Percentiles rank a stretch among this genome's conserved stretches.
These are phyloP conservation scores for Nannoperca australis DNA, from an alignment of 2,797 vertebrate genomes.

Conservation along the genomic window DNA sequence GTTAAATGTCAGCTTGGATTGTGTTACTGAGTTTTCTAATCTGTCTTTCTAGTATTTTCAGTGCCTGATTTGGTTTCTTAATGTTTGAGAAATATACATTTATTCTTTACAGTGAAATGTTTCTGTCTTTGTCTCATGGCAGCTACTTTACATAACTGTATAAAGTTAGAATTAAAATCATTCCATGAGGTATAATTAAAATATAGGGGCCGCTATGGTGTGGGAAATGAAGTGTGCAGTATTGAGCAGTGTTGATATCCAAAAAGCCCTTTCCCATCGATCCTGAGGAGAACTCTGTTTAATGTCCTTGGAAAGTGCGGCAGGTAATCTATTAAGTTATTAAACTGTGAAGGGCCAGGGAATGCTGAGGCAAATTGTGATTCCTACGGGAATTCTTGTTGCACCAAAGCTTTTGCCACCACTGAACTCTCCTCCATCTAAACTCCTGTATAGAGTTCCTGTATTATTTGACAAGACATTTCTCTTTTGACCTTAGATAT, in stretches of 20 bases:
- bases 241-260: conserved; percentile 80
- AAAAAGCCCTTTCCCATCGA: conserved; percentile 82
- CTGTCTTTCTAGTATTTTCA: not conserved
- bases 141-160: conserved; percentile 54
- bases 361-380: conserved; percentile 75
- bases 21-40: conserved; percentile 4
- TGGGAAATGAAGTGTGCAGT: conserved; percentile 84
- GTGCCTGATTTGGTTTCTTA: not conserved
- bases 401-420: conserved; percentile 47
- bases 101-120: conserved; percentile 14
- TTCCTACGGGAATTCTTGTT: conserved; percentile 72
- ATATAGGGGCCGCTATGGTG: conserved; percentile 62
- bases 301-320: conserved; percentile 85
- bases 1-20: conserved; percentile 25
- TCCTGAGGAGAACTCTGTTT: conserved; percentile 80
- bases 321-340: conserved; percentile 87
- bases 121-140: conserved; percentile 34
- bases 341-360: conserved; percentile 81
- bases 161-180: conserved; percentile 71
- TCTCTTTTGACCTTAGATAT: conserved; percentile 68
- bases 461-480: conserved; percentile 65
- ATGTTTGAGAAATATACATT: conserved; percentile 17
- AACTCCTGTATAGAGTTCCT: conserved; percentile 55
- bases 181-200: conserved; percentile 80
- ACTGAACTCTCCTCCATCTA: conserved; percentile 50